Base-by-base conservation (phyloP, 2,797 vertebrate species). In the Psittacula echo region DNA sequence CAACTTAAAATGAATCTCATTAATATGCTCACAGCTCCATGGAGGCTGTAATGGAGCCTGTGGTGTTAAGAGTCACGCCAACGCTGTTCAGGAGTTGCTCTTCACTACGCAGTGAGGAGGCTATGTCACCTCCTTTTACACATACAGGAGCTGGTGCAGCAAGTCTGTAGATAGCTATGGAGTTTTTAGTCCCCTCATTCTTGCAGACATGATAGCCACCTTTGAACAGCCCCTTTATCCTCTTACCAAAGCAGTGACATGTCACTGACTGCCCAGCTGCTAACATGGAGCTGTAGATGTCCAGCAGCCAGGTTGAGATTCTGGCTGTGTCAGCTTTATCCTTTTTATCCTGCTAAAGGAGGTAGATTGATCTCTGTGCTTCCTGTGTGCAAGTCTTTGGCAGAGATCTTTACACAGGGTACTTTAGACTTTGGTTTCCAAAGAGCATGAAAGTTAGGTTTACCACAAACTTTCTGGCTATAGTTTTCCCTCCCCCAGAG, bases 1-100 rank as follows among this genome's bases (percentile, higher is more conserved):
- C 93, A 95, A 74, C 72, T 79, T 88, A 19, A 89, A 81, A 26
- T 73, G 92, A 64, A 58, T 77, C 84, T 96, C 82, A 85, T 94
- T 89, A 94, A 93, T 95, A 84, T 47, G 29, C 72, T 85, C 44
- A 39, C 34, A 87, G 87, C 73, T 95, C 75, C 66, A 82, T 32
- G 54, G 84, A 93, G 73, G 83, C 92, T 94, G 80, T 90, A 47
- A 85, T 70, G 77, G 71, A 91, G 83, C 70, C 74, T 88, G n/a
- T 91, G 77, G 91, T 68, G 86, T 67, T 94, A 51, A 51, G 48
- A 92, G 74, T 90, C 81, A 64, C 15, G 1, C 80, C 85, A 67
- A 21, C 6, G 3, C 78, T 79, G 60, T 47, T 89, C 51, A 13
- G 18, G 62, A 88, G 54, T 53, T 94, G 83, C 71, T 94, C 60